Base-by-base conservation (phyloP, 1,140 invertebrate genomes). In the Drosophila pseudoobscura region DNA sequence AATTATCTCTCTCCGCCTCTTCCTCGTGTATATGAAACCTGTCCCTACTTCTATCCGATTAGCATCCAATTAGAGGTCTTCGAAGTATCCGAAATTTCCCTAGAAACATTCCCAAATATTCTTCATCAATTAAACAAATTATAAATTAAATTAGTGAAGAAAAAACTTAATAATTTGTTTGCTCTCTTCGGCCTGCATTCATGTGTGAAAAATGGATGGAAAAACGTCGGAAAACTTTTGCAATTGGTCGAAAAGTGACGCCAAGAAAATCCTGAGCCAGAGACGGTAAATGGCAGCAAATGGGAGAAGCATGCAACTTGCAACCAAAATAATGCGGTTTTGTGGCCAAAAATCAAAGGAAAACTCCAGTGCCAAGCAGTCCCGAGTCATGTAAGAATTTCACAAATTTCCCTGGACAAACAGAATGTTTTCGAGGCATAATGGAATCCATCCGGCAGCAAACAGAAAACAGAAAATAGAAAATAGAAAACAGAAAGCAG, bases 301-400 rank as follows among this genome's bases (percentile, higher is more conserved):
- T 26, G 29, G 29, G 6, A 29, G 53, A 15, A 49, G 35, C n/a
- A 5, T 11, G 44, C 64, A 49, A 57, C 51, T 39, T 68, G 41
- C 49, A 82, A 63, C 74, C 82, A 75, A 85, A 87, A 87, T 85
- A 87, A 82, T 85, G 83, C 74, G 82, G 80, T 80, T 58, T 64
- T 62, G 68, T 61, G 74, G 59, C 62, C 59, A 68, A 68, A 75
- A 87, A 88, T 87, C 82, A 85, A 85, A 85, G 82, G 50, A 76
- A 76, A 54, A 59, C 1, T 20, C 20, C 20, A 20, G 20, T 66
- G 56, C 46, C 56, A 70, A 44, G 24, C 24, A 6, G 57, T 7
- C 24, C n/a, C 47, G 4, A 11, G 20, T 3, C 15, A 29, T 58
- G 45, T 61, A 45, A 51, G 66, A 31, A 52, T 24, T 55, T 43